Conservation (phyloP, 2,888 invertebrate species). For the Clunio marinus region DNA sequence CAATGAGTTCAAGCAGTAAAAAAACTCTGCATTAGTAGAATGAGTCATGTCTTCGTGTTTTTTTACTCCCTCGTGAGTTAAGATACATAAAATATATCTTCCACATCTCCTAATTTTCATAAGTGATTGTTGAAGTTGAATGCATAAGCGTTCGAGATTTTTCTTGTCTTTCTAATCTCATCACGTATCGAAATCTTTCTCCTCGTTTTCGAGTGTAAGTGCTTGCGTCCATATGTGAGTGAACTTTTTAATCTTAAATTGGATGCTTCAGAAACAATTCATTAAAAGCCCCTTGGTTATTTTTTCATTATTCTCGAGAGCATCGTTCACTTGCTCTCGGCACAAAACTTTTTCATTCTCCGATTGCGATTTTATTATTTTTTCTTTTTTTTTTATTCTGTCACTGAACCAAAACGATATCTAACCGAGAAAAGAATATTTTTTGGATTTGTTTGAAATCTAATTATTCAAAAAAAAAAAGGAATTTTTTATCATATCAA, state of each 20-base stretch:
- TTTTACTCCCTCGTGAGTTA: not conserved
- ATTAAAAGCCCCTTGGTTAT: slow-evolving; percentile 35
- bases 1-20: not conserved
- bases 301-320: slow-evolving; percentile 26
- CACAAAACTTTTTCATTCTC: slow-evolving; percentile 18
- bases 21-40: not conserved
- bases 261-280: slow-evolving; percentile 39
- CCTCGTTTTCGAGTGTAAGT: slow-evolving; percentile 14
- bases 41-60: slow-evolving; percentile 1
- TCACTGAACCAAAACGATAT: not conserved
- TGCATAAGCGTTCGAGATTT: slow-evolving; percentile 4
- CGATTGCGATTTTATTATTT: not conserved
- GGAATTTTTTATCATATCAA: slow-evolving; percentile 23
- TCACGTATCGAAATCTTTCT: slow-evolving; percentile 30
- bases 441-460: not conserved
- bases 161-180: not conserved
- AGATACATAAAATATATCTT: not conserved
- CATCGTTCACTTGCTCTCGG: slow-evolving; percentile 9
- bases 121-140: slow-evolving; percentile 36
- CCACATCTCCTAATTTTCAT: slow-evolving; percentile 36
- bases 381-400: no score
- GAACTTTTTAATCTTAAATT: not conserved
- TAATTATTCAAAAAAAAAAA: slow-evolving; percentile 1
- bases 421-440: not conserved
- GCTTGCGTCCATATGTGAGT: slow-evolving; percentile 20